phyloP scores from a whole-genome alignment of 2,797 vertebrate species.

The Bryconaethiops microstoma region DNA sequence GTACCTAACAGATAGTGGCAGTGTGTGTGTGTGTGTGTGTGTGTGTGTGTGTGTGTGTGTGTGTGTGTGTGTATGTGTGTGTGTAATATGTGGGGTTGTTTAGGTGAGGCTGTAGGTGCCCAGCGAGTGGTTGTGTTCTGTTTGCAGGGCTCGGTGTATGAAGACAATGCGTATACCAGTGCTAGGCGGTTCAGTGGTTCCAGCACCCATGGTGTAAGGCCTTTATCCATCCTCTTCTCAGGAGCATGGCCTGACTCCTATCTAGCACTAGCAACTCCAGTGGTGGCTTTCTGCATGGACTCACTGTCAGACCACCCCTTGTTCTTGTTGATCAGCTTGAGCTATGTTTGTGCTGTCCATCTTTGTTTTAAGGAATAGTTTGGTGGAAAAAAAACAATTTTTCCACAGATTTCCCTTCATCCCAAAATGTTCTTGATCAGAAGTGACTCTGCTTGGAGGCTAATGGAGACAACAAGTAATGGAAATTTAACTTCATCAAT shows the following conservation, averaged over 20 bases:
- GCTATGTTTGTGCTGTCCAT: conserved; percentile 18
- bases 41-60: background rate
- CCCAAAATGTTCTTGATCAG: background rate
- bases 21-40: background rate
- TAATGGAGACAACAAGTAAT: background rate
- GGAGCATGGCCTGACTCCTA: conserved; percentile 21
- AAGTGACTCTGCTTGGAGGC: background rate
- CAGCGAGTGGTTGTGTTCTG: conserved; percentile 44
- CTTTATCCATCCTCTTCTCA: conserved; percentile 29
- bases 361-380: background rate
- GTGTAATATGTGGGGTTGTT: background rate
- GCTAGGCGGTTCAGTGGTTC: conserved; percentile 73
- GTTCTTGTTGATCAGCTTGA: conserved; percentile 16
- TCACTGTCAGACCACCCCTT: background rate
- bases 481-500: background rate
- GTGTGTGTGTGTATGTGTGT: background rate
- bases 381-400: background rate
- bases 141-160: conserved; percentile 72
- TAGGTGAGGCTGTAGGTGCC: background rate
- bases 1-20: background rate
- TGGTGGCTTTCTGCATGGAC: background rate
- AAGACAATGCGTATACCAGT: conserved; percentile 68
- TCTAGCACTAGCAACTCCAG: background rate
- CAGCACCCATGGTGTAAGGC: conserved; percentile 77
- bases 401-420: background rate